A percentile compares a stretch with the other conserved stretches of the same genome.
These are phyloP conservation scores for Gavialis gangeticus DNA, from an alignment of 2,113 vertebrate species.

Conservation along the genomic window DNA sequence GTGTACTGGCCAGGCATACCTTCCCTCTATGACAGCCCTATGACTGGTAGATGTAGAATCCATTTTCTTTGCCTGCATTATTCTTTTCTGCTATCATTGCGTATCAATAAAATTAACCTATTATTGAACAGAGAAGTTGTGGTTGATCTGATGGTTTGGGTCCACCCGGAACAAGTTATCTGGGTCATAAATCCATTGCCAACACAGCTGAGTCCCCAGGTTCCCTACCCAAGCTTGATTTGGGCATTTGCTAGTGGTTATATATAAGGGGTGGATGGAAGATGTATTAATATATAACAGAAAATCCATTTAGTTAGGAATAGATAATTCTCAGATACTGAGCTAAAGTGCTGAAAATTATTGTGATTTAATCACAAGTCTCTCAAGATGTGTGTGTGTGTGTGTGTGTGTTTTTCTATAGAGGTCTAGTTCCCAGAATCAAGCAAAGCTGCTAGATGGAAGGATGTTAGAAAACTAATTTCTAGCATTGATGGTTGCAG, in stretches of 20 bases:
- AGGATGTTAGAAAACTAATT: background rate
- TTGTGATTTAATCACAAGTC: background rate
- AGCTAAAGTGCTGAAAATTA: background rate
- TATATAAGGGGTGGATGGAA: too few species aligned
- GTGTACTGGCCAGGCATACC: too few species aligned
- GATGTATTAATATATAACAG: too few species aligned
- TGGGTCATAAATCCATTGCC: too few species aligned
- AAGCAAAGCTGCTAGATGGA: background rate
- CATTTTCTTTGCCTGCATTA: too few species aligned
- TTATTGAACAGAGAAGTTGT: too few species aligned
- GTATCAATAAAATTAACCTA: too few species aligned
- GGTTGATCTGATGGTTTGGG: too few species aligned
- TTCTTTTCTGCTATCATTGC: too few species aligned
- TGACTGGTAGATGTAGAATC: too few species aligned
- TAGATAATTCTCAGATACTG: background rate
- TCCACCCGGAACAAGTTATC: too few species aligned
- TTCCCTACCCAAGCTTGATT: background rate
- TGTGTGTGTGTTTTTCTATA: background rate
- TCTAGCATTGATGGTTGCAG: background rate
- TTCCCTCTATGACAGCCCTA: too few species aligned
- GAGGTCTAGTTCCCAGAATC: background rate
- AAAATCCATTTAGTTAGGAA: background rate
- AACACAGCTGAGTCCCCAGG: background rate
- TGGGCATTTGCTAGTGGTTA: background rate
- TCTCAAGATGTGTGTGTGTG: background rate